phyloP scores from a whole-genome alignment of 2,888 invertebrate genomes.

The Lamproptera curius region DNA sequence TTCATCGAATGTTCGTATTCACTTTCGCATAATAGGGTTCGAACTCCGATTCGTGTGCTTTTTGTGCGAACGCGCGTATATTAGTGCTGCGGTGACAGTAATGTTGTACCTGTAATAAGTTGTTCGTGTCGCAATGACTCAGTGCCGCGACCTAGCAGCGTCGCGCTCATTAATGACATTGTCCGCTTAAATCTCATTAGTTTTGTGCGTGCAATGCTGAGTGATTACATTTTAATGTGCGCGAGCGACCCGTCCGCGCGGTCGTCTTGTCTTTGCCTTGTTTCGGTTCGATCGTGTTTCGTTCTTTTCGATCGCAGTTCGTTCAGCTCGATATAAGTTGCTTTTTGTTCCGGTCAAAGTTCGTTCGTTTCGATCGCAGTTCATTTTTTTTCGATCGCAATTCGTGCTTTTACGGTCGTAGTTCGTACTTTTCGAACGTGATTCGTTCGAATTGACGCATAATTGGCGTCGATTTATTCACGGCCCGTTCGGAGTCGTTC shows the following conservation, averaged over 20 bases:
- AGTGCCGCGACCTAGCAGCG: constrained; percentile 51
- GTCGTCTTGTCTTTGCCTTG: constrained; percentile 45
- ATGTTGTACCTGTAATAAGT: constrained; percentile 49
- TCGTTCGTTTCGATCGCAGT: constrained; percentile 47
- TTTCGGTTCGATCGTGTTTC: constrained; percentile 54
- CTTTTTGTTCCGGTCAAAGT: too few species aligned
- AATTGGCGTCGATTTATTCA: too few species aligned
- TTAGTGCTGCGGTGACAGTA: constrained; percentile 28
- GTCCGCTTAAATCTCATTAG: constrained; percentile 73
- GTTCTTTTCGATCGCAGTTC: too few species aligned
- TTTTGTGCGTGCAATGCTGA: constrained; percentile 69
- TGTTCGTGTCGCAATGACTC: constrained; percentile 64
- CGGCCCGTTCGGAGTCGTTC: constrained; percentile 37
- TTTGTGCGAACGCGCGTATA: constrained; percentile 37
- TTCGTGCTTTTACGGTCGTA: too few species aligned
- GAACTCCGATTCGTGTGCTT: constrained; percentile 25
- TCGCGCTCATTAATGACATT: constrained; percentile 64
- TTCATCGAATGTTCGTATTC: constrained; percentile 17
- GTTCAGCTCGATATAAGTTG: too few species aligned
- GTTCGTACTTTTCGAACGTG: constrained; percentile 8
- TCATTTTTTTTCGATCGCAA: constrained; percentile 54
- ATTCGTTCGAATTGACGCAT: too few species aligned
- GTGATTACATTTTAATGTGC: constrained; percentile 70
- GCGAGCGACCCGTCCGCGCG: constrained; percentile 47
- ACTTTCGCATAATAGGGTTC: too few species aligned